Percentiles rank a stretch among this genome's conserved stretches.
Conservation (phyloP, 1,140 invertebrate genomes). For the Ips nitidus region DNA sequence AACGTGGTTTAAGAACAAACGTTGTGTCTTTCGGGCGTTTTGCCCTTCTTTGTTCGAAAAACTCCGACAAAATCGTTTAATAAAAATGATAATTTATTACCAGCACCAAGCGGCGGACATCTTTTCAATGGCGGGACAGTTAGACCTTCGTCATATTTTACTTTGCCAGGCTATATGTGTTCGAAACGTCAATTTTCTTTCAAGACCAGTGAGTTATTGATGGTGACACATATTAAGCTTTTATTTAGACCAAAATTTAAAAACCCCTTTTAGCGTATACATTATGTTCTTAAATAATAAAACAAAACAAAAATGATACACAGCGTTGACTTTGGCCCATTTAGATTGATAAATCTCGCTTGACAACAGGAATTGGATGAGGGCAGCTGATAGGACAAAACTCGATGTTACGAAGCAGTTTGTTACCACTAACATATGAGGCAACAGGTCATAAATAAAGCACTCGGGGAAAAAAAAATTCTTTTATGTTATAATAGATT, state of each 20-base stretch:
- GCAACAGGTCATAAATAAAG: conserved; percentile 31
- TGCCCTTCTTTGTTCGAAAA: neutral
- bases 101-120: conserved; percentile 18
- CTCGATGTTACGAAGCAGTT: conserved; percentile 25
- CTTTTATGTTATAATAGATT: conserved; percentile 21
- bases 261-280: neutral
- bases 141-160: conserved; percentile 30
- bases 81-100: conserved; percentile 35
- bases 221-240: conserved; percentile 28
- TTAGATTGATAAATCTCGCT: conserved; percentile 23
- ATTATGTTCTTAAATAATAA: neutral
- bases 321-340: conserved; percentile 5
- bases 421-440: conserved; percentile 29
- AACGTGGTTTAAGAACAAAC: too few species aligned
- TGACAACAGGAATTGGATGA: conserved; percentile 28
- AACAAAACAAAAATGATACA: neutral
- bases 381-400: conserved; percentile 24
- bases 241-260: neutral
- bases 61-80: conserved; percentile 23
- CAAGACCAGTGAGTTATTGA: conserved; percentile 27
- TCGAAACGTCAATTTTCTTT: conserved; percentile 29
- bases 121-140: conserved; percentile 26
- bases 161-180: conserved; percentile 5
- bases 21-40: too few species aligned
- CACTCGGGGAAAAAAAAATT: conserved; percentile 21